Evolutionary conservation across 1,140 invertebrate species (phyloP).

Genomic region (Neoseiulus cucumeris): DNA sequence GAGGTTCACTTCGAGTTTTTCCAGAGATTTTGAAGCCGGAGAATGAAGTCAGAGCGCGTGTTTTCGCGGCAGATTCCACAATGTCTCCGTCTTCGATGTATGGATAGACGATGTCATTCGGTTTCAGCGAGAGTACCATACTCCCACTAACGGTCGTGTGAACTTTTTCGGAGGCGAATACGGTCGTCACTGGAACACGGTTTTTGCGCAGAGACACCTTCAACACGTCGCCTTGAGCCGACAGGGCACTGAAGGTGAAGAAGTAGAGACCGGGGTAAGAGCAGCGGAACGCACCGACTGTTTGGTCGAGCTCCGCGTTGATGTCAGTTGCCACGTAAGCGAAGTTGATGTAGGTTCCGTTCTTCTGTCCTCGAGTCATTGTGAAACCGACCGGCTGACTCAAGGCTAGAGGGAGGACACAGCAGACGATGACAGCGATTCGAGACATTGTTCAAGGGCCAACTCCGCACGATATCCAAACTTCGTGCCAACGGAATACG

Average conservation of each 20-base stretch:
- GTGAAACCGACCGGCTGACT: neutral
- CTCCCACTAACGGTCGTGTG: conserved; percentile 1
- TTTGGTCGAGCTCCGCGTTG: neutral
- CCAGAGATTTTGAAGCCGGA: neutral
- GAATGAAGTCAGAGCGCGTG: conserved; percentile 13
- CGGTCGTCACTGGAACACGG: conserved; percentile 12
- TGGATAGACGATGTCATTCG: conserved; percentile 15
- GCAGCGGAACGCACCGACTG: conserved; percentile 14
- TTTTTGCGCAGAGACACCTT: conserved; percentile 13
- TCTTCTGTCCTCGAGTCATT: neutral
- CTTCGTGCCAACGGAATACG: no score
- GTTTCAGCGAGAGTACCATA: neutral
- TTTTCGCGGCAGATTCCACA: conserved; percentile 12
- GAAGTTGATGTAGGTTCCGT: neutral
- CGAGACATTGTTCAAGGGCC: neutral
- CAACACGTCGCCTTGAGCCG: neutral
- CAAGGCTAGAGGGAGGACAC: neutral
- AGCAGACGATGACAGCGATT: neutral
- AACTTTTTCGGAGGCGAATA: neutral
- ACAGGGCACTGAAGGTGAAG: conserved; percentile 12
- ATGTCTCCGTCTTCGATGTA: conserved; percentile 16
- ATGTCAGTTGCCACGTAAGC: neutral
- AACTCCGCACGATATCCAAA: no score
- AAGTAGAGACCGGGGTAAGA: conserved; percentile 15
- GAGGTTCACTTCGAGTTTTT: neutral